Conservation (phyloP, 2,797 vertebrate species). For the Bradypodion pumilum region DNA sequence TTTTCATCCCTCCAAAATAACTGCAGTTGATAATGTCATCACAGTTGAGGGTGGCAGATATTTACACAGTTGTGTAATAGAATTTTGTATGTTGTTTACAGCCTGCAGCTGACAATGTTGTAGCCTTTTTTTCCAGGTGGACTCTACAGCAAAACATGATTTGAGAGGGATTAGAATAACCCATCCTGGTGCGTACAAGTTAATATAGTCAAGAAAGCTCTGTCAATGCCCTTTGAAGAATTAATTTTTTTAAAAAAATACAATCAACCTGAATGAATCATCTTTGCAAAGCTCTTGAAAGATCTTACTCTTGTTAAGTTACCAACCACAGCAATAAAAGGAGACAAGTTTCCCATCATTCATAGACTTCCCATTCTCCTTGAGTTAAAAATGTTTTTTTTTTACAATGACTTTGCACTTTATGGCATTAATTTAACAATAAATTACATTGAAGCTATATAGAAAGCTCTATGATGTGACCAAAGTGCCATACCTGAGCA, state of each 20-base stretch:
- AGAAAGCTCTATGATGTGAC: slow-evolving; percentile 62
- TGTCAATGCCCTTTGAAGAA: slow-evolving; percentile 21
- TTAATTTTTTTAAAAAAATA: no score
- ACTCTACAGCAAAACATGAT: no score
- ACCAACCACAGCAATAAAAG: rapidly evolving
- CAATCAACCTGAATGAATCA: slow-evolving; percentile 38
- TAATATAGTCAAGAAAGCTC: slow-evolving; percentile 39
- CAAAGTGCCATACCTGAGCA: slow-evolving; percentile 57
- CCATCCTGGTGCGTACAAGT: no score
- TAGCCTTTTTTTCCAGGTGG: no score
- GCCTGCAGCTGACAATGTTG: no score
- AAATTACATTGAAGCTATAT: slow-evolving; percentile 55
- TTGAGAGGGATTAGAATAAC: no score
- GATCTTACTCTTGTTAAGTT: slow-evolving; percentile 39
- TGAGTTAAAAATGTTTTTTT: slow-evolving; percentile 55
- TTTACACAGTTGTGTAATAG: no score
- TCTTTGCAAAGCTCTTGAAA: slow-evolving; percentile 28
- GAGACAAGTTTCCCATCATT: slow-evolving; percentile 15
- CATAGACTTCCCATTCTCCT: neutral
- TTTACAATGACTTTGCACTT: slow-evolving; percentile 52
- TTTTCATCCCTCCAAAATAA: no score
- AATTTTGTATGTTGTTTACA: no score
- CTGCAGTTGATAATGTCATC: no score
- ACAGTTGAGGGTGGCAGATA: no score
- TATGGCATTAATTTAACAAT: slow-evolving; percentile 61